Evolutionary conservation across 1,140 invertebrate species (phyloP).

Genomic region (Cydia strobilella): DNA sequence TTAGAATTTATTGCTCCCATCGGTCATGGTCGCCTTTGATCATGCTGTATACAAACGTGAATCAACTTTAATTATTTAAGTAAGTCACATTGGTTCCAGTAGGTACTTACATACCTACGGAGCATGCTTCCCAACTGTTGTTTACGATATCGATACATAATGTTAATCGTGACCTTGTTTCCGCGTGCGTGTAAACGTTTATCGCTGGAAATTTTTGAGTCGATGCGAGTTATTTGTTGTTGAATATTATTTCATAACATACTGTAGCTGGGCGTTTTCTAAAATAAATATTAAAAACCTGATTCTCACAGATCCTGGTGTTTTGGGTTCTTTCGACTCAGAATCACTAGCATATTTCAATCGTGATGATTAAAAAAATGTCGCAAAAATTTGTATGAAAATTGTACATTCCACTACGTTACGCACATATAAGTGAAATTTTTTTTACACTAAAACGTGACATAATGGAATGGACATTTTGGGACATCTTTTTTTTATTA

Average conservation of each 20-base stretch:
- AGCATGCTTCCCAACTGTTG: slow-evolving; percentile 23
- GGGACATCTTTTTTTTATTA: too few relatives aligned
- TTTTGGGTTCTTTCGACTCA: too few relatives aligned
- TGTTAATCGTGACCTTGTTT: slow-evolving; percentile 36
- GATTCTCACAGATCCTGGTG: too few relatives aligned
- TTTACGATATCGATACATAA: slow-evolving; percentile 29
- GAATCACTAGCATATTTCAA: too few relatives aligned
- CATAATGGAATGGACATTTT: too few relatives aligned
- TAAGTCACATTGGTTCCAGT: slow-evolving; percentile 21
- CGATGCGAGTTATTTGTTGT: slow-evolving; percentile 20
- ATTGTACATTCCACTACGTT: too few relatives aligned
- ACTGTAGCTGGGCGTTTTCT: too few relatives aligned
- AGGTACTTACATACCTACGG: neutral
- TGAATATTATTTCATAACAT: slow-evolving; percentile 18
- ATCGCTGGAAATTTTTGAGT: slow-evolving; percentile 39
- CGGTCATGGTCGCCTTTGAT: slow-evolving; percentile 21
- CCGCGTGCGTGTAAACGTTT: slow-evolving; percentile 23
- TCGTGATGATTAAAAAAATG: too few relatives aligned
- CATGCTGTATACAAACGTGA: slow-evolving; percentile 6
- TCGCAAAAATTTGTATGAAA: too few relatives aligned
- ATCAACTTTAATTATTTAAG: slow-evolving; percentile 27
- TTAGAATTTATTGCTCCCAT: slow-evolving; percentile 13
- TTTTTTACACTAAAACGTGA: too few relatives aligned
- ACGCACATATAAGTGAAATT: too few relatives aligned
- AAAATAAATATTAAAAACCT: too few relatives aligned